Evolutionary conservation across 2,113 vertebrate genomes (phyloP).

Genomic region (Phodopus roborovskii): DNA sequence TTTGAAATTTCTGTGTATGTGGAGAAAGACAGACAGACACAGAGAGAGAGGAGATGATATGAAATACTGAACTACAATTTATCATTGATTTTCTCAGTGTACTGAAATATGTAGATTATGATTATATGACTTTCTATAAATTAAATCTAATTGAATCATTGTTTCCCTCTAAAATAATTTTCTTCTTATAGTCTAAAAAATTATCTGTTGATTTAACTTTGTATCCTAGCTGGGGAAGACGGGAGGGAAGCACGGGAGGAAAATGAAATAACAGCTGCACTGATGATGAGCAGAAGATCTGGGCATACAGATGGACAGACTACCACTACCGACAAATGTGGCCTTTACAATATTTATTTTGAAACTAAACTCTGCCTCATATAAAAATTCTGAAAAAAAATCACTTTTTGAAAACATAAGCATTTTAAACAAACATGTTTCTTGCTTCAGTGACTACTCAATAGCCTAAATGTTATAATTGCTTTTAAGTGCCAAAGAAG

Average conservation of each 20-base stretch:
- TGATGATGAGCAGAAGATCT: background rate
- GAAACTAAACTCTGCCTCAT: slow-evolving; percentile 73
- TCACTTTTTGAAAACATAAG: slow-evolving; percentile 78
- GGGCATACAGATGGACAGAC: slow-evolving; percentile 13
- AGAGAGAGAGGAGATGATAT: background rate
- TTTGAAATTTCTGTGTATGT: background rate
- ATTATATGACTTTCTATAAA: background rate
- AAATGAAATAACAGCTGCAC: background rate
- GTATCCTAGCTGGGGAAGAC: background rate
- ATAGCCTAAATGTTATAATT: slow-evolving; percentile 84
- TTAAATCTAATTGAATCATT: background rate
- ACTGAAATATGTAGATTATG: background rate
- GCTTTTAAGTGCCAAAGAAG: slow-evolving; percentile 85
- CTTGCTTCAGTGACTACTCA: slow-evolving; percentile 78
- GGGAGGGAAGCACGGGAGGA: background rate
- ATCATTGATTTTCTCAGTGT: background rate
- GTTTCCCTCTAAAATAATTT: background rate
- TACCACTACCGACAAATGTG: background rate
- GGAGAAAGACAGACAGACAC: background rate
- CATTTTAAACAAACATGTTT: slow-evolving; percentile 77
- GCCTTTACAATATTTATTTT: slow-evolving; percentile 76
- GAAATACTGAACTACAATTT: background rate
- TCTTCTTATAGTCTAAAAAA: background rate
- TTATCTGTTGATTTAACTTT: background rate
- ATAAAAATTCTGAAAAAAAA: slow-evolving; percentile 80